Percentiles rank a stretch among this genome's conserved stretches.
Evolutionary conservation across 2,888 invertebrate species (phyloP).

Genomic region (Cordylochernes scorpioides): DNA sequence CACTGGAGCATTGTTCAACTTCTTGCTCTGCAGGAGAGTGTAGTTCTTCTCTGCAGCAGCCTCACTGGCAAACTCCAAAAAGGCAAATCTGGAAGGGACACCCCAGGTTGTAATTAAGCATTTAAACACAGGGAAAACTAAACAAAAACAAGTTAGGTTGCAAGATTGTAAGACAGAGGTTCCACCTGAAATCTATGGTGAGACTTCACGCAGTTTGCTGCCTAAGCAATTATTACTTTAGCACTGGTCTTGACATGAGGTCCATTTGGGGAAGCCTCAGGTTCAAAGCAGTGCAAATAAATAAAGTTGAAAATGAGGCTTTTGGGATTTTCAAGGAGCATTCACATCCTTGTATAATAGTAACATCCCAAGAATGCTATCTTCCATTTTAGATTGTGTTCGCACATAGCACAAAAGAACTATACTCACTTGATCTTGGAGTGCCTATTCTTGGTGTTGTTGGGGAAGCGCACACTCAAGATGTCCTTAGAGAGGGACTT

Average conservation of each 20-base stretch:
- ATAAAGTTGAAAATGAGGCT: not conserved
- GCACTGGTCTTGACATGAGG: constrained; percentile 5
- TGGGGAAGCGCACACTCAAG: no score
- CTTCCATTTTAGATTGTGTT: no score
- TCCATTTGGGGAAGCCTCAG: not conserved
- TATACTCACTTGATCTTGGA: not conserved
- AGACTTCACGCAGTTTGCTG: no score
- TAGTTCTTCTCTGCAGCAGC: constrained; percentile 4
- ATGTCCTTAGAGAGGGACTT: no score
- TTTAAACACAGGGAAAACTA: not conserved
- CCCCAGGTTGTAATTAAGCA: no score
- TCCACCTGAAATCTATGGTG: constrained; percentile 3
- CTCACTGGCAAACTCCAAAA: constrained; percentile 4
- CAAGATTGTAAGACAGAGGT: constrained; percentile 5
- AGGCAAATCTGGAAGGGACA: constrained; percentile 6
- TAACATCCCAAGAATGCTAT: no score
- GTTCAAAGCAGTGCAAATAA: constrained; percentile 8
- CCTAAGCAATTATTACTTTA: constrained; percentile 4
- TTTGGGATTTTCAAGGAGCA: not conserved
- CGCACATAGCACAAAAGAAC: not conserved
- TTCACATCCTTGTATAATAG: no score
- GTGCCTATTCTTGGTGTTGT: not conserved
- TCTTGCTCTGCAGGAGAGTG: constrained; percentile 1
- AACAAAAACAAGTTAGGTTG: no score
- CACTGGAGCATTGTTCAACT: constrained; percentile 2